These are phyloP conservation scores for Drosophila percnosoma DNA, from an alignment of 2,888 invertebrate genomes.

Conservation along the genomic window DNA sequence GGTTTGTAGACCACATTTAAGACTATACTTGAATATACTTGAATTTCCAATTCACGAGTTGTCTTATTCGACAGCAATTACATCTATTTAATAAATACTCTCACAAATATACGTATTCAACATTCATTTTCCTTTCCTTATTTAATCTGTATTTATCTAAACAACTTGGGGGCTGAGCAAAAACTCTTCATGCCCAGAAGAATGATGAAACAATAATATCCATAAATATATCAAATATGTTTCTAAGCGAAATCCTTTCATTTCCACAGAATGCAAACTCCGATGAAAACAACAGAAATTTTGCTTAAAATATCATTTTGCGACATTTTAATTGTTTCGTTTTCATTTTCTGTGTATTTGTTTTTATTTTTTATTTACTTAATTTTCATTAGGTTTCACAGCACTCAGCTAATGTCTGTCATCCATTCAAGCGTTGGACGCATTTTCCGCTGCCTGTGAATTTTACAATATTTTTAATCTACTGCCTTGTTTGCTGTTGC, in stretches of 20 bases:
- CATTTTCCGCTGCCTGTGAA: slow-evolving; percentile 1
- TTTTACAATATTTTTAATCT: slow-evolving; percentile 7
- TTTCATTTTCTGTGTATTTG: background rate
- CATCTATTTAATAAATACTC: background rate
- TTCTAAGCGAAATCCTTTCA: background rate
- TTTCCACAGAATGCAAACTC: background rate
- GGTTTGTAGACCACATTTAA: slow-evolving; percentile 3
- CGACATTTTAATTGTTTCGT: background rate
- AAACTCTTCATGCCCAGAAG: background rate
- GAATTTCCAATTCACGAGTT: background rate
- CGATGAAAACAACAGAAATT: background rate
- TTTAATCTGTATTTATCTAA: too few species aligned
- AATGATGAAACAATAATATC: background rate
- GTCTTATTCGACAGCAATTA: background rate
- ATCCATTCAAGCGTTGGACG: background rate
- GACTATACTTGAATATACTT: background rate
- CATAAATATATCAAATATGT: background rate
- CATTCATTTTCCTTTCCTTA: too few species aligned
- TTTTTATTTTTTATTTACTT: background rate
- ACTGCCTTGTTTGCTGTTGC: slow-evolving; percentile 15
- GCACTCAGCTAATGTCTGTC: slow-evolving; percentile 32
- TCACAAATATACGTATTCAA: too few species aligned
- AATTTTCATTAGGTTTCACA: slow-evolving; percentile 21
- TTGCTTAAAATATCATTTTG: background rate
- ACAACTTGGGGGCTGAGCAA: too few species aligned